Evolutionary conservation across 2,113 vertebrate species (phyloP).

Genomic region (Oophaga pumilio): DNA sequence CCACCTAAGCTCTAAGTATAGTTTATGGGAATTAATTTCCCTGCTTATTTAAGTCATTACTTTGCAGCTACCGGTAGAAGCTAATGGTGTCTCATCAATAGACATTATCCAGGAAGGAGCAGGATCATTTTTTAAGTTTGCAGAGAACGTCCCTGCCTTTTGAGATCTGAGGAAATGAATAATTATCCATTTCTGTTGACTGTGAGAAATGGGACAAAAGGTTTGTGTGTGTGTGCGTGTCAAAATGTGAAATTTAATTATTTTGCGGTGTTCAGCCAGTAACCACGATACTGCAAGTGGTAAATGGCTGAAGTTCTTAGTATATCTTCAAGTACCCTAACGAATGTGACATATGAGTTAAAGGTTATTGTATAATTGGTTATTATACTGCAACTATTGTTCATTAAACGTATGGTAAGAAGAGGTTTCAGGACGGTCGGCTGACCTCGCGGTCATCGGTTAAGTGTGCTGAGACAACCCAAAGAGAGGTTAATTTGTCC

Average conservation of each 20-base stretch:
- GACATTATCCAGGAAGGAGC: constrained; percentile 29
- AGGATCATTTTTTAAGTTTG: constrained; percentile 43
- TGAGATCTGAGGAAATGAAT: constrained; percentile 18
- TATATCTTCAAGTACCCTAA: background rate
- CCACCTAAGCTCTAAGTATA: background rate
- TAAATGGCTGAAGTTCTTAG: constrained; percentile 20
- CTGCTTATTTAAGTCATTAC: constrained; percentile 35
- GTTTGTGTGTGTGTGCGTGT: background rate
- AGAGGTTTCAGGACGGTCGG: background rate
- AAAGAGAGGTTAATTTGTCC: constrained; percentile 57
- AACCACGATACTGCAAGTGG: background rate
- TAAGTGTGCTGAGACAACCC: constrained; percentile 54
- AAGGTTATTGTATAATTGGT: constrained; percentile 29
- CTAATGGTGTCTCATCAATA: constrained; percentile 33
- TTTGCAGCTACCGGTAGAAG: constrained; percentile 13
- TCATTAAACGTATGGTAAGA: constrained; percentile 46
- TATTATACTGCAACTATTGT: constrained; percentile 27
- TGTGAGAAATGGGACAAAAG: background rate
- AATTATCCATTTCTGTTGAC: constrained; percentile 25
- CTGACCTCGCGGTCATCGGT: constrained; percentile 38
- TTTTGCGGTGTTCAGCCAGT: background rate
- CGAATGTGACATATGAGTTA: constrained; percentile 7
- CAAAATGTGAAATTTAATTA: constrained; percentile 4
- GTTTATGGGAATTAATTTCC: constrained; percentile 40
- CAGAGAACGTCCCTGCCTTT: constrained; percentile 13